These are phyloP conservation scores for Cinclus mexicanus DNA, from an alignment of 2,113 vertebrate genomes.

Conservation along the genomic window DNA sequence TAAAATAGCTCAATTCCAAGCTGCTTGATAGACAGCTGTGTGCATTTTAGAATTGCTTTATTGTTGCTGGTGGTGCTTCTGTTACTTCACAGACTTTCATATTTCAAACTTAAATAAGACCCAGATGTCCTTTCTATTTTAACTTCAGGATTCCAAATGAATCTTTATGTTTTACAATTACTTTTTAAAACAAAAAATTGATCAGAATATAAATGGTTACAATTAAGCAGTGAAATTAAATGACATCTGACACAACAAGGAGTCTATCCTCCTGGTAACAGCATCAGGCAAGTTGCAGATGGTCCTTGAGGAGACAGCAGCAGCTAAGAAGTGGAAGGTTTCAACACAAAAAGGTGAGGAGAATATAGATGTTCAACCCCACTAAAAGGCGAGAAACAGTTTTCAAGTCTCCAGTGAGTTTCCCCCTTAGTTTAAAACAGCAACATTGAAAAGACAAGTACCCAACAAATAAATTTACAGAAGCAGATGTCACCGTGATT, in stretches of 20 bases:
- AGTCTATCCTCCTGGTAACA: neutral
- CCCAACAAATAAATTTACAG: neutral
- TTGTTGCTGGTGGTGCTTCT: constrained; percentile 1
- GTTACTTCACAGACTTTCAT: neutral
- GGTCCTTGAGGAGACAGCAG: neutral
- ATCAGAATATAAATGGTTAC: neutral
- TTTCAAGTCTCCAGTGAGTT: neutral
- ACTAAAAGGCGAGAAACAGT: neutral
- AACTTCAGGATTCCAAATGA: neutral
- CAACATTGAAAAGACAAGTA: neutral
- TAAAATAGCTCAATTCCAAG: neutral
- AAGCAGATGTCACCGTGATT: neutral
- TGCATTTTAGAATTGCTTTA: neutral
- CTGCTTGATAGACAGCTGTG: neutral
- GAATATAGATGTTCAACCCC: neutral
- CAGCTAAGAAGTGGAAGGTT: neutral
- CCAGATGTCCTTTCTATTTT: constrained; percentile 1
- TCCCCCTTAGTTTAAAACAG: neutral
- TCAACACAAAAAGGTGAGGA: neutral
- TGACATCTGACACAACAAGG: neutral
- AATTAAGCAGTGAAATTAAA: neutral
- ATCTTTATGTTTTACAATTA: neutral
- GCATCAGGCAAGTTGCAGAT: neutral
- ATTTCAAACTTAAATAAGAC: neutral
- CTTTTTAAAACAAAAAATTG: neutral